Conservation (phyloP, 2,797 vertebrate species). For the Bucorvus abyssinicus region DNA sequence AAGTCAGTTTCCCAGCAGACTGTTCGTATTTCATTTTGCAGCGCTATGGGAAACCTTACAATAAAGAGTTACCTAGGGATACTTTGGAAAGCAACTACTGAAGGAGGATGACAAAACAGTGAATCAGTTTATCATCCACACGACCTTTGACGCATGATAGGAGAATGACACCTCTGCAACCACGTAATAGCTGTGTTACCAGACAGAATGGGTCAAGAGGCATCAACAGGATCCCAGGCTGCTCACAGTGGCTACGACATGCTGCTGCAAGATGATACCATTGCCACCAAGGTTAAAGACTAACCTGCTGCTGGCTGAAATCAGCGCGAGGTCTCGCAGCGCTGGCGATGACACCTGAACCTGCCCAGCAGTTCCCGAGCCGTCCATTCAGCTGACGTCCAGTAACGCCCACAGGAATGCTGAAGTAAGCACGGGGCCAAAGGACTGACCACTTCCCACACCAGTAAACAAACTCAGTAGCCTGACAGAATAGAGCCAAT, state of each 20-base stretch:
- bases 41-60: background rate
- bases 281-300: rapidly evolving
- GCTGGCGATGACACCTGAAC: background rate
- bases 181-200: background rate
- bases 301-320: background rate
- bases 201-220: background rate
- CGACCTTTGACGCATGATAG: background rate
- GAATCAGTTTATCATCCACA: background rate
- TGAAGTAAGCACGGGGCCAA: background rate
- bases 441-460: background rate
- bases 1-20: background rate
- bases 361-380: rapidly evolving
- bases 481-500: background rate
- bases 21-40: background rate
- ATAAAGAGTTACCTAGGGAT: background rate
- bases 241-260: rapidly evolving
- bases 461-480: background rate
- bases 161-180: conserved; percentile 17
- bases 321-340: rapidly evolving
- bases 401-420: background rate
- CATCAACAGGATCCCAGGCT: background rate
- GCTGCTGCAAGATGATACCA: background rate
- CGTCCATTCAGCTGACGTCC: background rate
- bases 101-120: background rate
- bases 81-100: background rate